phyloP scores from a whole-genome alignment of 2,113 vertebrate genomes.

The Martes martes region DNA sequence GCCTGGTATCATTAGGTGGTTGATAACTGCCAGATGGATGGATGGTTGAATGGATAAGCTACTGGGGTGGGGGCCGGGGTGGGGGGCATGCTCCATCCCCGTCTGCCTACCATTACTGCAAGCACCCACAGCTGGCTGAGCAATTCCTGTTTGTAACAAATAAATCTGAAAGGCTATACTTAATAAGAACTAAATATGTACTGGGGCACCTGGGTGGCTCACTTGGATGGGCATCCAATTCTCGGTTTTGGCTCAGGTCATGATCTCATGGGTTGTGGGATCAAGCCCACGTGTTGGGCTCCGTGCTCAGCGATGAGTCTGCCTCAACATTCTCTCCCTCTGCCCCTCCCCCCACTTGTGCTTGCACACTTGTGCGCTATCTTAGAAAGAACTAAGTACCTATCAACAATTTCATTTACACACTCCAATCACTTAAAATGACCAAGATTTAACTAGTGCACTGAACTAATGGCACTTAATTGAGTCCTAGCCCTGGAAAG shows the following conservation, averaged over 20 bases:
- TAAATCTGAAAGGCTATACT: neutral
- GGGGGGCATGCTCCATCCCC: no score
- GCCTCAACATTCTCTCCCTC: neutral
- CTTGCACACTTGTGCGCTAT: neutral
- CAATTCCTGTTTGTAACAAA: neutral
- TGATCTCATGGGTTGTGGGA: neutral
- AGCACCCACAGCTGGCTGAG: neutral
- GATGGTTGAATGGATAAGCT: neutral
- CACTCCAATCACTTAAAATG: neutral
- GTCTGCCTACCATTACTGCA: neutral
- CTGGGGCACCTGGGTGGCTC: neutral
- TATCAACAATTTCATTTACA: neutral
- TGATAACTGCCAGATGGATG: neutral
- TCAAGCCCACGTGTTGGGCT: neutral
- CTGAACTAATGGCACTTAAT: neutral
- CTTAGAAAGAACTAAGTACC: neutral
- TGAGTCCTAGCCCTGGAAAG: neutral
- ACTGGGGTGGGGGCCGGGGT: accelerated
- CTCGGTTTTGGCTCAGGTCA: neutral
- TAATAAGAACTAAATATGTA: neutral
- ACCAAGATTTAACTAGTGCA: neutral
- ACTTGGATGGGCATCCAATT: neutral
- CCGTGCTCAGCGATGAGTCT: neutral
- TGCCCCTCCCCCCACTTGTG: neutral
- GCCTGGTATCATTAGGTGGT: neutral